Base-by-base conservation (phyloP, 37 sponge, comb jelly and placozoan species). In the Chondrosia reniformis region DNA sequence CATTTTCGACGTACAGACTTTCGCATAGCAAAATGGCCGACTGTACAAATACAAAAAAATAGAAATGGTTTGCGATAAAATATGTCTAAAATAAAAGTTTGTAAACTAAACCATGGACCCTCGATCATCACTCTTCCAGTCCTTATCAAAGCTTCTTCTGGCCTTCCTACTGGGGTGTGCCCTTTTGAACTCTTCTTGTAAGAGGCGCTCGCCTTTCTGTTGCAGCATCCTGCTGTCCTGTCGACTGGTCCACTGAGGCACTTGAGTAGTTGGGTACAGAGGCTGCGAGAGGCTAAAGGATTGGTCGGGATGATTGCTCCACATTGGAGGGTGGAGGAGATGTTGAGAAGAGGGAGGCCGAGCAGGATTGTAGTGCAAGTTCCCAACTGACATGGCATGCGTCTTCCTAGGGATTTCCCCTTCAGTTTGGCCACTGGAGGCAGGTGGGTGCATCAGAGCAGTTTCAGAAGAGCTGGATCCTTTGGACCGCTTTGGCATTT, bases 111-210 rank as follows among this genome's bases (percentile, higher is more conserved):
- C 58, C 58, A 56, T 56, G 27, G 58, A 56, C 58, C 58, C 58
- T 3, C 27, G 27, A 6, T 2, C 58, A 24, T 24, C 27, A 4
- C 27, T 4, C 58, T 24, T n/a, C n/a, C n/a, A n/a, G n/a, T n/a
- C n/a, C n/a, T n/a, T n/a, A n/a, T n/a, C n/a, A n/a, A n/a, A n/a
- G n/a, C n/a, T n/a, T n/a, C n/a, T n/a, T n/a, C n/a, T n/a, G n/a
- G n/a, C n/a, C n/a, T n/a, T n/a, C n/a, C n/a, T 4, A 46, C 46
- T 19, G 33, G 39, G 61, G 44, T 38, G 40, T 66, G 28, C 59
- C 42, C 76, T 75, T 1, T 73, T 54, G 31, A 79, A 78, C 75
- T 85, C 85, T 32, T 63, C 55, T 33, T 85, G 28, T 10, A 79
- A 38, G 42, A 85, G 74, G 30, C 46, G 34, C 24, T 79, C 75